These are phyloP conservation scores for Pteruthius melanotis DNA, from an alignment of 2,113 vertebrate genomes.

Conservation along the genomic window DNA sequence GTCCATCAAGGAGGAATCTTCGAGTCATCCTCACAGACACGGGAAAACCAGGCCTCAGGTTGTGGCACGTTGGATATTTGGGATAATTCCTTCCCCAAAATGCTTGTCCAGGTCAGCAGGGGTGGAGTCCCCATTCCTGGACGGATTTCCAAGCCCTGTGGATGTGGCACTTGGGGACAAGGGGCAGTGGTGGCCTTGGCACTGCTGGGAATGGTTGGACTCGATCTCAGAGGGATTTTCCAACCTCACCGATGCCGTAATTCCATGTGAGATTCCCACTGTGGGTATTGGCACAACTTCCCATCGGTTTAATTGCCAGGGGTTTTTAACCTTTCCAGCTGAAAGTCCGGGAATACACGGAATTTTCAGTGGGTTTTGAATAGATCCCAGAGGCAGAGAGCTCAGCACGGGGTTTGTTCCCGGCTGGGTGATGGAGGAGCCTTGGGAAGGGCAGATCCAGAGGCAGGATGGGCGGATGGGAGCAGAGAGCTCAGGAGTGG, in stretches of 20 bases:
- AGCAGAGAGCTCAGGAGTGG: not conserved
- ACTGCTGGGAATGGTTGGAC: not conserved
- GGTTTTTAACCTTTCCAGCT: not conserved
- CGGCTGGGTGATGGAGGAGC: not conserved
- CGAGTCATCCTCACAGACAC: not conserved
- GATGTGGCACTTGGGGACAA: not conserved
- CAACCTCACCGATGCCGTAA: not conserved
- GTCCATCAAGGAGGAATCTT: no score
- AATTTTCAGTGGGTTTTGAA: not conserved
- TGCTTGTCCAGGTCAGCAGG: no score
- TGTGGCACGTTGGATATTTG: not conserved
- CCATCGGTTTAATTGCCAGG: not conserved
- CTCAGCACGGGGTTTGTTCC: not conserved
- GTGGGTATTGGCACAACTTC: rapidly evolving
- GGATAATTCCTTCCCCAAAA: no score
- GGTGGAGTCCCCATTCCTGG: not conserved
- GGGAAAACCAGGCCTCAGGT: not conserved
- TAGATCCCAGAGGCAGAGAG: not conserved
- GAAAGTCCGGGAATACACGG: not conserved
- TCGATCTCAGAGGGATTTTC: not conserved
- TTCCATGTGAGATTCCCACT: not conserved
- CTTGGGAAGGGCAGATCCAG: not conserved
- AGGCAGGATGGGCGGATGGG: not conserved
- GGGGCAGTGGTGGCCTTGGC: no score
- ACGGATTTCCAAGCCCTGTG: not conserved